These are phyloP conservation scores for Radopholus similis DNA, from an alignment of 1,140 invertebrate species.

Conservation along the genomic window DNA sequence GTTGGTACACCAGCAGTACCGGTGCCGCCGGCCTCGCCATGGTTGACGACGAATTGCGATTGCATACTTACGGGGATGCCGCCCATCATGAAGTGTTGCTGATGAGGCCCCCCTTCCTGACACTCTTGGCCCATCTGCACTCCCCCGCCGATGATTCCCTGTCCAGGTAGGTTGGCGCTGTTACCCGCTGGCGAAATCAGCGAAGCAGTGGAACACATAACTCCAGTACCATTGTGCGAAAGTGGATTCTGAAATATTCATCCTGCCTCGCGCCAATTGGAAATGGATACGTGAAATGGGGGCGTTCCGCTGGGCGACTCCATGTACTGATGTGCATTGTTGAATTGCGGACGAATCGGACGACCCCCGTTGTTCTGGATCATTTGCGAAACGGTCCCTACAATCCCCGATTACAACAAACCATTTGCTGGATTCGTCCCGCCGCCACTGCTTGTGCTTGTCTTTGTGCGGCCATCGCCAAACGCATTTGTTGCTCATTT, in stretches of 20 bases:
- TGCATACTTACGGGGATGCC: not conserved
- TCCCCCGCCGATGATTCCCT: not conserved
- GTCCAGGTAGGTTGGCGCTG: not conserved
- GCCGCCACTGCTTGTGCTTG: not conserved
- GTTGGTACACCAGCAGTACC: not conserved
- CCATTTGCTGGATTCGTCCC: slow-evolving; percentile 11
- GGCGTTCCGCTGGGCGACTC: slow-evolving; percentile 33
- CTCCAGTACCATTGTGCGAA: slow-evolving; percentile 5
- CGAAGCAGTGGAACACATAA: slow-evolving; percentile 22
- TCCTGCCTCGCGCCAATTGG: not conserved
- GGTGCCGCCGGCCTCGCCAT: not conserved
- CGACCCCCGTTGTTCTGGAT: not conserved
- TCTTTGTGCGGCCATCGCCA: not conserved
- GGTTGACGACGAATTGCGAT: not conserved
- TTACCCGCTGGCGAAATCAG: slow-evolving; percentile 27
- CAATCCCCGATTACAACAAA: not conserved
- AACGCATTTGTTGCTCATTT: slow-evolving; percentile 20
- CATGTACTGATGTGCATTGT: slow-evolving; percentile 13
- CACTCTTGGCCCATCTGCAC: not conserved
- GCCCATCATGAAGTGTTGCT: not conserved
- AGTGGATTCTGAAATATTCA: not conserved
- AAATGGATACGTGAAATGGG: slow-evolving; percentile 15
- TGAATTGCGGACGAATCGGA: slow-evolving; percentile 4
- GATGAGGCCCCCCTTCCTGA: not conserved
- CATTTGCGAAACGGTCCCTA: not conserved